Percentiles rank a stretch among this genome's conserved stretches.
phyloP scores from a whole-genome alignment of 2,797 vertebrate genomes.

The Fistularia tabacaria region DNA sequence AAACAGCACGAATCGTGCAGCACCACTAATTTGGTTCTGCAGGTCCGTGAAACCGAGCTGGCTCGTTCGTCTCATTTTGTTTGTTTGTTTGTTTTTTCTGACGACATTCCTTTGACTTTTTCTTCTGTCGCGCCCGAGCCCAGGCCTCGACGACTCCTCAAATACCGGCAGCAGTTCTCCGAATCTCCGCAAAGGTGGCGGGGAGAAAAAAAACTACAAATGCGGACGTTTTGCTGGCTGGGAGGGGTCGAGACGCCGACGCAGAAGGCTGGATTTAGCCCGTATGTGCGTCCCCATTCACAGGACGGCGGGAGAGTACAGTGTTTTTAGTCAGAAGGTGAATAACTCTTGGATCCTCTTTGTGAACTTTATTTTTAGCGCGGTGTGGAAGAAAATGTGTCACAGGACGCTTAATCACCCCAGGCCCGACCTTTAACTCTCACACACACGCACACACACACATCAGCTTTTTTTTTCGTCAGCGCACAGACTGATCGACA shows the following conservation, averaged over 20 bases:
- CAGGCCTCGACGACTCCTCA: too few relatives aligned
- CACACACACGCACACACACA: constrained; percentile 10
- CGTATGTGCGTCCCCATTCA: constrained; percentile 21
- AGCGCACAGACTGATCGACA: constrained; percentile 36
- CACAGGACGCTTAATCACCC: constrained; percentile 55
- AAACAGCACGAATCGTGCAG: too few relatives aligned
- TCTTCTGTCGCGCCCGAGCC: too few relatives aligned
- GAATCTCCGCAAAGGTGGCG: too few relatives aligned
- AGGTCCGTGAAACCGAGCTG: too few relatives aligned
- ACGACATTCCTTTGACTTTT: too few relatives aligned
- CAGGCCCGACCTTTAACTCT: constrained; percentile 36
- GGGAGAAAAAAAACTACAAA: too few relatives aligned
- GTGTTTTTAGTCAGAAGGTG: constrained; percentile 31
- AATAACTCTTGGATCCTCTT: constrained; percentile 48
- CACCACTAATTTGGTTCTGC: too few relatives aligned
- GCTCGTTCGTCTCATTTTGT: too few relatives aligned
- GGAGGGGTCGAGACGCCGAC: constrained; percentile 41
- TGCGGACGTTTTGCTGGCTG: neutral
- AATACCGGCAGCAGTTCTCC: too few relatives aligned
- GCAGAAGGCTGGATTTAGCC: constrained; percentile 9
- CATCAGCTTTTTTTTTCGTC: constrained; percentile 34
- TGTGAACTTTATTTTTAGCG: constrained; percentile 59
- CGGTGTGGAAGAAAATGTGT: constrained; percentile 42
- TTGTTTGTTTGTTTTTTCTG: too few relatives aligned
- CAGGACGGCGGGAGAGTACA: constrained; percentile 17